These are phyloP conservation scores for Sitobion miscanthi DNA, from an alignment of 1,140 invertebrate genomes.

Conservation along the genomic window DNA sequence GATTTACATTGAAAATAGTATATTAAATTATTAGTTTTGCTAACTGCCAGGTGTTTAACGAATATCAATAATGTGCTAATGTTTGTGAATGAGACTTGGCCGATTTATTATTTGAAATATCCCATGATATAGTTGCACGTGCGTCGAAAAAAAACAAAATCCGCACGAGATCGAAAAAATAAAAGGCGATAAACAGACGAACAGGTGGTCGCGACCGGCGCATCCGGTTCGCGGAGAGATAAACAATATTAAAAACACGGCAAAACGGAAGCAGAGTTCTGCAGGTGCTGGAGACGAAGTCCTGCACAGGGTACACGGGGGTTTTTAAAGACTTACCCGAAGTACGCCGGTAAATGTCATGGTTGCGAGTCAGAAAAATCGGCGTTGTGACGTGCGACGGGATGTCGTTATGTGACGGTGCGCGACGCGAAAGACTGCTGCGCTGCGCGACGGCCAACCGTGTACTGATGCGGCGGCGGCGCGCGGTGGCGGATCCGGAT, in stretches of 20 bases:
- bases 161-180: neutral
- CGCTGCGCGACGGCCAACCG: conserved; percentile 13
- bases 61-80: neutral
- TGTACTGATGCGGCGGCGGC: conserved; percentile 19
- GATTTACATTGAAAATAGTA: neutral
- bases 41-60: neutral
- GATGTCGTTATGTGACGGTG: neutral
- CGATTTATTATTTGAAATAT: neutral
- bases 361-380: neutral
- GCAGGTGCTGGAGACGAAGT: neutral
- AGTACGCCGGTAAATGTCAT: conserved; percentile 40
- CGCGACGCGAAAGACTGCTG: neutral
- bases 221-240: neutral
- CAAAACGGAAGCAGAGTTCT: neutral
- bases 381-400: neutral
- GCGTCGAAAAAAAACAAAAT: neutral
- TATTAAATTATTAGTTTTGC: neutral
- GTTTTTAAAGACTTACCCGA: conserved; percentile 11
- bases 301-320: neutral
- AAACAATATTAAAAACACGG: neutral
- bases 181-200: neutral
- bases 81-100: neutral
- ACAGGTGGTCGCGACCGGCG: neutral
- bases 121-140: neutral
- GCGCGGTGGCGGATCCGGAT: conserved; percentile 44